Conservation (phyloP, 1,140 invertebrate species). For the Macrotrachela quadricornifera region DNA sequence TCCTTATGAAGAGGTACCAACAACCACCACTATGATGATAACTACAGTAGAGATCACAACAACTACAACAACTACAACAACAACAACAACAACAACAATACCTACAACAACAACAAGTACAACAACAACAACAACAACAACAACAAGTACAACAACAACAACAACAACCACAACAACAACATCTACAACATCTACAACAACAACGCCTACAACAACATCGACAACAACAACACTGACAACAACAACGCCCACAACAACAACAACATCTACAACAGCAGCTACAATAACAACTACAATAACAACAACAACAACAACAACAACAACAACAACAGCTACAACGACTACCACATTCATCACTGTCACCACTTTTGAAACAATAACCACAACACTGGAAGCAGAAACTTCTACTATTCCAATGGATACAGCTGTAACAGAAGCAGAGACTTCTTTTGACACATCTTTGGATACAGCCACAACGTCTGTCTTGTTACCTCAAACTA, state of each 20-base stretch:
- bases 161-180: background rate
- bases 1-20: too few relatives aligned
- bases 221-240: background rate
- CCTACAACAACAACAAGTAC: background rate
- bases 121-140: background rate
- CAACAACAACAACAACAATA: background rate
- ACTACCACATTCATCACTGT: background rate
- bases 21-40: background rate
- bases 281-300: background rate
- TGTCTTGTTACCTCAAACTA: background rate
- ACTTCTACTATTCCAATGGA: background rate
- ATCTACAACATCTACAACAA: background rate
- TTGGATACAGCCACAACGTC: background rate
- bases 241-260: background rate
- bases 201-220: background rate
- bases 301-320: background rate
- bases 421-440: background rate
- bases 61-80: background rate
- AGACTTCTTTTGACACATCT: background rate
- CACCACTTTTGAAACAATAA: background rate
- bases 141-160: background rate
- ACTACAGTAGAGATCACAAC: background rate
- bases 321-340: background rate
- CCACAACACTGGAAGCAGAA: background rate
- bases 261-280: background rate